Evolutionary conservation across 2,113 vertebrate species (phyloP).

Genomic region (Lipotes vexillifer): DNA sequence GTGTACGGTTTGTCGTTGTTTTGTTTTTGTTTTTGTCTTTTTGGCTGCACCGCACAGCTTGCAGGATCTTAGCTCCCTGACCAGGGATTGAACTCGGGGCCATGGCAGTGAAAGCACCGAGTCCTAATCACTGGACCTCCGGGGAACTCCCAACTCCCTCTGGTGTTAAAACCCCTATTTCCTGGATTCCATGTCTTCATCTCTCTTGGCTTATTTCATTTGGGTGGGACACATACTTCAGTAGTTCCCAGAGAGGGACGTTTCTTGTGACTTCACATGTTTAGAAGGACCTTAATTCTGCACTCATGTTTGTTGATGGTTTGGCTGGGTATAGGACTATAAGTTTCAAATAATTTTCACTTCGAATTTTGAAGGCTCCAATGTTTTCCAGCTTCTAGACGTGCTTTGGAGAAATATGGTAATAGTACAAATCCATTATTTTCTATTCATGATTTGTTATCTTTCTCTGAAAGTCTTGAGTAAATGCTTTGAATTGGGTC

Average conservation of each 20-base stretch:
- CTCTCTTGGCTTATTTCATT: background rate
- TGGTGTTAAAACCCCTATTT: background rate
- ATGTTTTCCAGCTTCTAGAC: background rate
- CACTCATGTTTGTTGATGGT: background rate
- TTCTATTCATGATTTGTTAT: background rate
- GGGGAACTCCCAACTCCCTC: background rate
- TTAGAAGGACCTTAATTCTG: conserved; percentile 8
- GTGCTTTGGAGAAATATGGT: background rate
- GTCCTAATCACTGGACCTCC: background rate
- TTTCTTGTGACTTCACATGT: background rate
- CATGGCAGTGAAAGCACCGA: background rate
- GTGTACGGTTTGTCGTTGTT: background rate
- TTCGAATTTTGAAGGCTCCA: background rate
- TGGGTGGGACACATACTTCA: background rate
- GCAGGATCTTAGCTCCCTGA: background rate
- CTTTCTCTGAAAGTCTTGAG: background rate
- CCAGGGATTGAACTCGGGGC: background rate
- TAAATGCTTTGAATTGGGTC: background rate
- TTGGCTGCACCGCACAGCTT: no score
- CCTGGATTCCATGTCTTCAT: background rate
- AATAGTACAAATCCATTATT: background rate
- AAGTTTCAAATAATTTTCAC: background rate
- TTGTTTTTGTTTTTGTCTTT: no score
- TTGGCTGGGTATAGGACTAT: background rate
- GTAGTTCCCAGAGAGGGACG: background rate